These are phyloP conservation scores for Typhlichthys subterraneus DNA, from an alignment of 2,797 vertebrate species.

Conservation along the genomic window DNA sequence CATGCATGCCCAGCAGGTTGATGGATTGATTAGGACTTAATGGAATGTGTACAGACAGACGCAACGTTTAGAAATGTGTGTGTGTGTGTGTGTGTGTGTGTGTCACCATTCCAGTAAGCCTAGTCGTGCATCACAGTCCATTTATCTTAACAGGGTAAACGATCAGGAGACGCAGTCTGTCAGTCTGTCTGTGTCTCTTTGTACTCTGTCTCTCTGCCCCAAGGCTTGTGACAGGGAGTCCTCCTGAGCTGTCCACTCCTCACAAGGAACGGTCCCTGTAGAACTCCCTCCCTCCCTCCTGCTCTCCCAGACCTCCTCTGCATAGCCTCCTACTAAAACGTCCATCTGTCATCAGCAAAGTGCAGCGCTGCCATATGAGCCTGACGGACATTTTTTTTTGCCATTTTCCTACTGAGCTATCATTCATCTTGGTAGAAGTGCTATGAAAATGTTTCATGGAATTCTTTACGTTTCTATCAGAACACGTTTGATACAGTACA, in stretches of 20 bases:
- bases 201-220: conserved; percentile 48
- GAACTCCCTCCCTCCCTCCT: conserved; percentile 24
- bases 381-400: conserved; percentile 21
- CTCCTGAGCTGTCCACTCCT: conserved; percentile 38
- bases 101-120: conserved; percentile 40
- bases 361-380: conserved; percentile 1
- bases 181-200: conserved; percentile 43
- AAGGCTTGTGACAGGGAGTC: conserved; percentile 42
- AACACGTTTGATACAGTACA: too few relatives aligned
- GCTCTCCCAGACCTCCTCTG: conserved; percentile 31
- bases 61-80: conserved; percentile 12
- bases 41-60: conserved; percentile 45
- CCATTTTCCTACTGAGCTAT: conserved; percentile 1
- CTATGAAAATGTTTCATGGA: background rate
- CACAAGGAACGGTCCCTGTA: conserved; percentile 17
- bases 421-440: conserved; percentile 8
- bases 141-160: conserved; percentile 62
- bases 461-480: background rate
- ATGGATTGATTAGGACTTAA: conserved; percentile 55
- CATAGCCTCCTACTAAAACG: conserved; percentile 45
- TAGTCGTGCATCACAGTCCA: conserved; percentile 40
- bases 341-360: conserved; percentile 30
- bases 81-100: conserved; percentile 17
- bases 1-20: conserved; percentile 32
- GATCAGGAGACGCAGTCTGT: conserved; percentile 60